Base-by-base conservation (phyloP, 2,888 invertebrate species). In the Erebia aethiops region DNA sequence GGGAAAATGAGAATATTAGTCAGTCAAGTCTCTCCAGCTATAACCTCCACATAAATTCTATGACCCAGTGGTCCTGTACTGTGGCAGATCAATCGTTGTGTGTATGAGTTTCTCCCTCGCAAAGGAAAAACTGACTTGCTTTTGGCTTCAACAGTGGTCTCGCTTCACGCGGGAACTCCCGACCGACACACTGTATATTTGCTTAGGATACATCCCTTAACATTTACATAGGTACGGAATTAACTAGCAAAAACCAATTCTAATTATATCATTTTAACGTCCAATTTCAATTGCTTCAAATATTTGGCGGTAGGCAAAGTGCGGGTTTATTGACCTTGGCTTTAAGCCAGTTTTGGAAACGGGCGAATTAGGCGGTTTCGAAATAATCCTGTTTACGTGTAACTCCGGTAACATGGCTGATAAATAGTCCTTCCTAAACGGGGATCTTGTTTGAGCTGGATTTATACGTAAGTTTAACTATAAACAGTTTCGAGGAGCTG, bases 261-360 rank as follows among this genome's bases (percentile, higher is more conserved):
- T 87, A 87, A 84, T 79, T 75, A 72, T 72, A 70, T 52, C 2
- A 61, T 3, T 14, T 49, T 84, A 85, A 73, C 82, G 78, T 82
- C 79, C 74, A 83, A 79, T 82, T 83, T 87, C 76, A 80, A 80
- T 84, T 83, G 84, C 71, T 49, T 26, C 65, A 18, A 51, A 52
- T 61, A 61, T 60, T 61, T 80, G 83, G 84, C 82, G 83, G 83
- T 82, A 81, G 79, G 78, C 67, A 73, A 74, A 77, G 80, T 83
- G 81, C 84, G 75, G 74, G 74, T 87, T 91, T 88, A 88, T 88
- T 87, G 88, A 90, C 90, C 90, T 90, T 91, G 90, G 90, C 88
- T 83, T 80, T 79, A 77, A 82, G 90, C 90, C 90, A 91, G 87
- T 84, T 86, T 84, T 79, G 80, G 84, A 76, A 82, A 81, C 83